These are phyloP conservation scores for Lepidurus arcticus DNA, from an alignment of 1,140 invertebrate species.

Conservation along the genomic window DNA sequence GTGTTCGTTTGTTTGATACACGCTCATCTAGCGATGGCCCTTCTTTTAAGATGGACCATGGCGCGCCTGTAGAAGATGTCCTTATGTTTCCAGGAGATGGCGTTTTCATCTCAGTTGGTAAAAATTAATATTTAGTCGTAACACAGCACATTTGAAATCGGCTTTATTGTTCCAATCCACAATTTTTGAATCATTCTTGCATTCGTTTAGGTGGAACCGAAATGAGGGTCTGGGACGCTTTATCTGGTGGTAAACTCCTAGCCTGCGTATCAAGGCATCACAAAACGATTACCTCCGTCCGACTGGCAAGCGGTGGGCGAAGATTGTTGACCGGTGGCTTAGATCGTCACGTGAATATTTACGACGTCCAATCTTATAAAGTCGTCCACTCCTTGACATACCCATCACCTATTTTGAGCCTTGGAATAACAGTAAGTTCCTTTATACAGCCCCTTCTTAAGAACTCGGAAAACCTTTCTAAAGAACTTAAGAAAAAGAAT, in stretches of 20 bases:
- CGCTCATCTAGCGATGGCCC: constrained; percentile 57
- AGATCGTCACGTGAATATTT: constrained; percentile 91
- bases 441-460: not conserved
- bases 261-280: constrained; percentile 77
- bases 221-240: constrained; percentile 88
- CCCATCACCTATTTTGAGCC: constrained; percentile 80
- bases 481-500: not conserved
- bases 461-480: no score
- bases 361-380: constrained; percentile 79
- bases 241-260: constrained; percentile 75
- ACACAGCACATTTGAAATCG: constrained; percentile 24
- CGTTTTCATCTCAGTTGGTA: constrained; percentile 81
- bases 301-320: constrained; percentile 68
- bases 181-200: constrained; percentile 18
- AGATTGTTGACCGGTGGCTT: constrained; percentile 82
- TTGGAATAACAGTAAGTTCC: constrained; percentile 63
- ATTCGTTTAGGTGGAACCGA: constrained; percentile 66
- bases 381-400: constrained; percentile 82
- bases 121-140: constrained; percentile 27
- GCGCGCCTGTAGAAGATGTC: constrained; percentile 81
- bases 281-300: constrained; percentile 83
- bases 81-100: constrained; percentile 83
- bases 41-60: constrained; percentile 74
- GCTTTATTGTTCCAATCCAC: constrained; percentile 26
- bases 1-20: constrained; percentile 81